Evolutionary conservation across 2,797 vertebrate species (phyloP).

Genomic region (Neosilurus mollespiculum): DNA sequence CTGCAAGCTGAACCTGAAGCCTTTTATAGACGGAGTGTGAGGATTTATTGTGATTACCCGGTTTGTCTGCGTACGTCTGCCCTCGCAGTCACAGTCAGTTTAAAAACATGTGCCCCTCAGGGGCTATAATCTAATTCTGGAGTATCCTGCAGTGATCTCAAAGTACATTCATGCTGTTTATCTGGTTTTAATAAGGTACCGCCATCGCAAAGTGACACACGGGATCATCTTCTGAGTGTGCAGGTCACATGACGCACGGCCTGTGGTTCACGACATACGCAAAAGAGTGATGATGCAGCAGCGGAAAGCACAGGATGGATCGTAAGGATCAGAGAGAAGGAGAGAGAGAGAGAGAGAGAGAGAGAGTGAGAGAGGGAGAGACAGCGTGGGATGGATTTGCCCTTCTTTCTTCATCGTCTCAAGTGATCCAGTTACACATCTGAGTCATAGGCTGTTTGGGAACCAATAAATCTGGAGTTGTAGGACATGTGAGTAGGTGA

Average conservation of each 20-base stretch:
- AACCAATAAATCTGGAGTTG: constrained; percentile 34
- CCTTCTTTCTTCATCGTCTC: constrained; percentile 42
- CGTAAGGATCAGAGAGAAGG: constrained; percentile 31
- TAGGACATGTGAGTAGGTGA: constrained; percentile 40
- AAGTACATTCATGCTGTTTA: constrained; percentile 22
- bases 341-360: background rate
- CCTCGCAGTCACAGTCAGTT: constrained; percentile 9
- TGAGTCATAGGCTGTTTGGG: constrained; percentile 23
- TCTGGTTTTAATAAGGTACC: constrained; percentile 39
- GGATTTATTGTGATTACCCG: constrained; percentile 3
- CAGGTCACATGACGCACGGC: constrained; percentile 23
- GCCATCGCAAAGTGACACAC: constrained; percentile 22
- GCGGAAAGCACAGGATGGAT: constrained; percentile 51
- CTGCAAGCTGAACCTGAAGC: background rate
- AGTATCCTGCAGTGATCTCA: constrained; percentile 18
- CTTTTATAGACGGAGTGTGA: background rate
- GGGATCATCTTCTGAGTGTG: constrained; percentile 24
- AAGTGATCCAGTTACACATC: constrained; percentile 41
- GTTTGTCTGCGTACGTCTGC: constrained; percentile 27
- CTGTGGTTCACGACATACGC: constrained; percentile 16
- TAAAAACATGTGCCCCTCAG: constrained; percentile 10
- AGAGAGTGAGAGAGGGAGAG: background rate
- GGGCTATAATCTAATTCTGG: background rate
- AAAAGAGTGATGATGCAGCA: constrained; percentile 40
- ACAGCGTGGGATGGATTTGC: constrained; percentile 23